Evolutionary conservation across 2,797 vertebrate species (phyloP).

Genomic region (Pogonophryne albipinna): DNA sequence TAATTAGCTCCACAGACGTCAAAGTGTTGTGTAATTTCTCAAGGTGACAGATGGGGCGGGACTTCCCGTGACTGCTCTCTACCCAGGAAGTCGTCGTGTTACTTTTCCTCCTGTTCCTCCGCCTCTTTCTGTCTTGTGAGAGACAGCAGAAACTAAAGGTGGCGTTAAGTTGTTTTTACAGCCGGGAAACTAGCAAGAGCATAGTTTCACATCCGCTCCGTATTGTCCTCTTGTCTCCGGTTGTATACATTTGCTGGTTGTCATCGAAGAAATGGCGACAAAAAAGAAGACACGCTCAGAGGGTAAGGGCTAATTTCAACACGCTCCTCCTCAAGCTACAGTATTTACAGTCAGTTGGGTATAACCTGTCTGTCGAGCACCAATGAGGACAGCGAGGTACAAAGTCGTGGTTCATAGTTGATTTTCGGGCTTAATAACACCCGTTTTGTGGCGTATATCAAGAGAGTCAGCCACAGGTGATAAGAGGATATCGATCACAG

Average conservation of each 20-base stretch:
- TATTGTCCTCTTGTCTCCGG: not conserved
- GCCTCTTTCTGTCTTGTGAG: slow-evolving; percentile 25
- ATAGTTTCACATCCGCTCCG: rapidly evolving
- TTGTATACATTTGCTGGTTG: slow-evolving; percentile 28
- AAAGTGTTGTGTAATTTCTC: slow-evolving; percentile 41
- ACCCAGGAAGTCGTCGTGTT: slow-evolving; percentile 74
- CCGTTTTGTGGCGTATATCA: not conserved
- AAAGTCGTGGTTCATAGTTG: rapidly evolving
- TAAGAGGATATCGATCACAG: slow-evolving; percentile 38
- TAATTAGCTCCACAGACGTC: not conserved
- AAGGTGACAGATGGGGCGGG: slow-evolving; percentile 66
- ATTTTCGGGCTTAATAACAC: not conserved
- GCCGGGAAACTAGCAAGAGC: not conserved
- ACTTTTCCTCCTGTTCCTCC: slow-evolving; percentile 41
- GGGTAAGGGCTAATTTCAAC: slow-evolving; percentile 55
- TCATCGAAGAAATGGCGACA: slow-evolving; percentile 43
- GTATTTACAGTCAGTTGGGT: slow-evolving; percentile 24
- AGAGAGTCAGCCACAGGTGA: slow-evolving; percentile 72
- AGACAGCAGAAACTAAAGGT: slow-evolving; percentile 37
- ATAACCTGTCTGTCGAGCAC: not conserved
- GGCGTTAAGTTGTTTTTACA: slow-evolving; percentile 32
- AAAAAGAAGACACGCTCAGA: slow-evolving; percentile 18
- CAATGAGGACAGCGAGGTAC: no score
- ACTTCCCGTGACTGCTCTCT: slow-evolving; percentile 57
- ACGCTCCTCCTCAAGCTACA: slow-evolving; percentile 27